These are phyloP conservation scores for Cyclophora punctaria DNA, from an alignment of 2,888 invertebrate species.

Conservation along the genomic window DNA sequence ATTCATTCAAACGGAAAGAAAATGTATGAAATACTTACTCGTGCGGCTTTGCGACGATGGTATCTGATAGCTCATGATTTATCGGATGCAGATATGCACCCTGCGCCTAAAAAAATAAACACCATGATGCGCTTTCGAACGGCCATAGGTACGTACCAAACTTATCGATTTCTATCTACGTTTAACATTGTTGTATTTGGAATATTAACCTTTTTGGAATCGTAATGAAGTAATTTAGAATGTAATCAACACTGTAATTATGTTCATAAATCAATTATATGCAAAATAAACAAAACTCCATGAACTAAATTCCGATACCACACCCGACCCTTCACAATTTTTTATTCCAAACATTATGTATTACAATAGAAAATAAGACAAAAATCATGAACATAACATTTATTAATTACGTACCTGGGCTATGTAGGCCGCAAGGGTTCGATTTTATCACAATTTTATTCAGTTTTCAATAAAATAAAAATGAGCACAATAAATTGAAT, in stretches of 20 bases:
- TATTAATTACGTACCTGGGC: constrained; percentile 37
- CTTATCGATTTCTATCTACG: constrained; percentile 33
- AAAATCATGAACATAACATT: not conserved
- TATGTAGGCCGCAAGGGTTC: constrained; percentile 35
- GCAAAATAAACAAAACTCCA: constrained; percentile 62
- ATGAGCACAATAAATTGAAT: constrained; percentile 40
- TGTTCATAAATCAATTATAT: constrained; percentile 21
- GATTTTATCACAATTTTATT: constrained; percentile 27
- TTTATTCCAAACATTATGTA: not conserved
- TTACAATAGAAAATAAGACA: constrained; percentile 12
- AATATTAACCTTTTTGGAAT: too few relatives aligned
- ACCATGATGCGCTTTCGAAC: constrained; percentile 20
- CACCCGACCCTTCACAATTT: constrained; percentile 28
- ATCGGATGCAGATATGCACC: constrained; percentile 76
- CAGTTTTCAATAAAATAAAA: constrained; percentile 27
- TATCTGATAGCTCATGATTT: constrained; percentile 91
- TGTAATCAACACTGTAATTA: too few relatives aligned
- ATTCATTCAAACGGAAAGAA: too few relatives aligned
- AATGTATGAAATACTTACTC: constrained; percentile 77
- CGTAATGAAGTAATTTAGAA: too few relatives aligned
- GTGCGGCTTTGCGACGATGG: constrained; percentile 86
- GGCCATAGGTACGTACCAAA: constrained; percentile 7
- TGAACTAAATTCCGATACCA: constrained; percentile 70
- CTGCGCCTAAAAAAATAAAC: constrained; percentile 72
- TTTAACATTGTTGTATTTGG: not conserved